Conservation (phyloP, 2,888 invertebrate genomes). For the Octonoba sinensis region DNA sequence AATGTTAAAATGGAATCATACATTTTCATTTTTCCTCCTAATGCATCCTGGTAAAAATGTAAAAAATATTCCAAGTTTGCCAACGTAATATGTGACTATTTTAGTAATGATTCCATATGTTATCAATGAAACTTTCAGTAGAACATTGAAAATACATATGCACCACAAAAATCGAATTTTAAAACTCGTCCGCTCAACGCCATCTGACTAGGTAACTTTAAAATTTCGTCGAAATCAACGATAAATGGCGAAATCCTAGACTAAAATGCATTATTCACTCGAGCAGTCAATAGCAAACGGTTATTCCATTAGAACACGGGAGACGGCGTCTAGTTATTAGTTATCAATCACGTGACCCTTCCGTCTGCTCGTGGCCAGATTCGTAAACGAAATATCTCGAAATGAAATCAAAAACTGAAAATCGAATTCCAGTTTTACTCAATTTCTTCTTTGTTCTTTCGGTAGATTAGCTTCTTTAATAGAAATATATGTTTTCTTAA, state of each 20-base stretch:
- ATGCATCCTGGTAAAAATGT: too few species aligned
- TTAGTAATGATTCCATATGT: too few species aligned
- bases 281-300: slow-evolving; percentile 59
- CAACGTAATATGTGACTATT: too few species aligned
- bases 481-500: slow-evolving; percentile 23
- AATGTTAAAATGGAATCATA: too few species aligned
- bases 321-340: slow-evolving; percentile 60
- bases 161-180: too few species aligned
- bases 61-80: too few species aligned
- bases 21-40: too few species aligned
- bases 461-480: slow-evolving; percentile 55
- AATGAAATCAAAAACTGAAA: slow-evolving; percentile 19
- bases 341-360: slow-evolving; percentile 63
- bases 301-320: slow-evolving; percentile 60
- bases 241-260: slow-evolving; percentile 42
- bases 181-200: slow-evolving; percentile 33
- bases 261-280: slow-evolving; percentile 56
- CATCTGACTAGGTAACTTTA: slow-evolving; percentile 46
- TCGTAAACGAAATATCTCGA: slow-evolving; percentile 7
- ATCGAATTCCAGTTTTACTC: slow-evolving; percentile 21
- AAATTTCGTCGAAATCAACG: slow-evolving; percentile 36
- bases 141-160: too few species aligned
- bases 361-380: slow-evolving; percentile 47
- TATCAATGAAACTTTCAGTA: too few species aligned
- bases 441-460: slow-evolving; percentile 45